A percentile compares a stretch with the other conserved stretches of the same genome.
phyloP scores from a whole-genome alignment of 1,140 invertebrate genomes.

The Leptestheria dahalacensis region DNA sequence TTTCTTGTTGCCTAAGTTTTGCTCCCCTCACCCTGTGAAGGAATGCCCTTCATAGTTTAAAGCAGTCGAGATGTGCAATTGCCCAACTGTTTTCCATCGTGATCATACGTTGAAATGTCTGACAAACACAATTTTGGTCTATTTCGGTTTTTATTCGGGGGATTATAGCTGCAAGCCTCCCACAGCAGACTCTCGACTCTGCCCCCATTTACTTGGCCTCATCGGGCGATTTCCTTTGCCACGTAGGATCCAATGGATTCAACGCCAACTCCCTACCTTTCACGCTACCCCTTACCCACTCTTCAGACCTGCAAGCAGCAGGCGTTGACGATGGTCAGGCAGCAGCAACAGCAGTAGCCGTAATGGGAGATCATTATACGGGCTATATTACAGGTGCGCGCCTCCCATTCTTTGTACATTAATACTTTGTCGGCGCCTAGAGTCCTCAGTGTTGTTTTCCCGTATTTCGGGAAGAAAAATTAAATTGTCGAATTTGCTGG shows the following conservation, averaged over 20 bases:
- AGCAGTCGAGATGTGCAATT: no score
- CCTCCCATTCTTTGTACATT: no score
- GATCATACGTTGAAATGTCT: no score
- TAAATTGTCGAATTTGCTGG: no score
- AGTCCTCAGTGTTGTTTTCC: no score
- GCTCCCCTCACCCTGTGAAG: not conserved
- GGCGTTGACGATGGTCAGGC: not conserved
- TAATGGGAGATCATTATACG: not conserved
- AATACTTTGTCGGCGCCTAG: no score
- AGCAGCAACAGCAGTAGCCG: not conserved
- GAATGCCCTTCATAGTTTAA: not conserved
- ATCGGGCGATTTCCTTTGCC: not conserved
- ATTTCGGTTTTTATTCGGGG: not conserved
- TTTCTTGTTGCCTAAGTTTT: not conserved
- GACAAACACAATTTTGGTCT: not conserved
- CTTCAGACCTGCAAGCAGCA: not conserved
- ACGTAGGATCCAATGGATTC: not conserved
- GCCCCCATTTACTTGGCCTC: not conserved
- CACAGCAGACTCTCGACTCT: not conserved
- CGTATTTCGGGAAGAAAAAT: no score
- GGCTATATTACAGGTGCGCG: not conserved
- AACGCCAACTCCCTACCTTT: not conserved
- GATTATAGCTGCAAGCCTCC: not conserved
- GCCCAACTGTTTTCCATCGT: no score
- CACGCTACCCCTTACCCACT: not conserved